A percentile compares a stretch with the other conserved stretches of the same genome.
These are phyloP conservation scores for Aspidoscelis tigris DNA, from an alignment of 2,113 vertebrate species.

Conservation along the genomic window DNA sequence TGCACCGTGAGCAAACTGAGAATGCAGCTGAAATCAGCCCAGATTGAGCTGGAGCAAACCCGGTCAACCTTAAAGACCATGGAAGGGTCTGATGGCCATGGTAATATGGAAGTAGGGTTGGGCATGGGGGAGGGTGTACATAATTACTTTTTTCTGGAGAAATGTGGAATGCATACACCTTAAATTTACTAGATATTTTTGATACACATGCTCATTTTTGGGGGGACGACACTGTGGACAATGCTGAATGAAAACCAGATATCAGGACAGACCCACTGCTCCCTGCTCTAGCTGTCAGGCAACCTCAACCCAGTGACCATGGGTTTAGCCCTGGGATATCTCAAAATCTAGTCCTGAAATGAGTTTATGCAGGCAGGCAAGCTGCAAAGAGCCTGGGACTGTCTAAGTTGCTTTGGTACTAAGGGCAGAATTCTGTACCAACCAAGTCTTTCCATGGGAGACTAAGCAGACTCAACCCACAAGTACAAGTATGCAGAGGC, in stretches of 20 bases:
- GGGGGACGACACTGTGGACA: background rate
- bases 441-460: too few relatives aligned
- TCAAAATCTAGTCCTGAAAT: too few relatives aligned
- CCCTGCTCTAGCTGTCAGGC: too few relatives aligned
- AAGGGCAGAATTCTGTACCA: too few relatives aligned
- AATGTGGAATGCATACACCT: background rate
- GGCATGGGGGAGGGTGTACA: too few relatives aligned
- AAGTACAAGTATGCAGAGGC: too few relatives aligned
- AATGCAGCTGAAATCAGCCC: constrained; percentile 73
- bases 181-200: background rate
- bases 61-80: constrained; percentile 75
- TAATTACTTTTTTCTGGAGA: accelerated
- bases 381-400: too few relatives aligned
- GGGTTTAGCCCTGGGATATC: too few relatives aligned
- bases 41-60: constrained; percentile 79
- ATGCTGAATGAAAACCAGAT: background rate
- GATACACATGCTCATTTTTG: background rate
- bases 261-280: background rate
- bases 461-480: too few relatives aligned
- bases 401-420: too few relatives aligned
- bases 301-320: too few relatives aligned
- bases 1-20: constrained; percentile 76
- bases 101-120: constrained; percentile 65
- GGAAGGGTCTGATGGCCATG: constrained; percentile 78
- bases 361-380: too few relatives aligned